Evolutionary conservation across 2,888 invertebrate species (phyloP).

Genomic region (Coleophora deauratella): DNA sequence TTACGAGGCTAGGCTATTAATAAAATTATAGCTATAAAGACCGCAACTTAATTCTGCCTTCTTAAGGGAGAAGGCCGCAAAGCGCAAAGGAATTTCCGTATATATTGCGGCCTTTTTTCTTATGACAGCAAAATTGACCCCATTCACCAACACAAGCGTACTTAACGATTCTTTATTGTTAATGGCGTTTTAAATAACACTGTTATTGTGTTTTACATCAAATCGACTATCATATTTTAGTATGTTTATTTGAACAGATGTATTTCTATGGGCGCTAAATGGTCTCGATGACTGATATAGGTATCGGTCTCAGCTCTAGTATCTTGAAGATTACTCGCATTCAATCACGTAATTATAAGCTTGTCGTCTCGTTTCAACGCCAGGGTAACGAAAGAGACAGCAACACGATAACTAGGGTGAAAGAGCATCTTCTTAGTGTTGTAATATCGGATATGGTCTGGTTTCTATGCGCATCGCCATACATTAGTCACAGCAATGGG

Average conservation of each 20-base stretch:
- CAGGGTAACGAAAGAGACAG: too few species aligned
- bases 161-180: neutral
- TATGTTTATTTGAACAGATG: slow-evolving; percentile 45
- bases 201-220: neutral
- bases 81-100: too few species aligned
- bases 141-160: neutral
- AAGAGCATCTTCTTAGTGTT: too few species aligned
- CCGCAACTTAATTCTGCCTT: too few species aligned
- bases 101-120: too few species aligned
- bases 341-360: too few species aligned
- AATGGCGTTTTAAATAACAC: slow-evolving; percentile 3
- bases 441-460: slow-evolving; percentile 27
- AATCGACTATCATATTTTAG: slow-evolving; percentile 28
- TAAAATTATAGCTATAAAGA: too few species aligned
- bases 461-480: slow-evolving; percentile 53
- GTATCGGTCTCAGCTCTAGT: neutral
- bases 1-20: too few species aligned
- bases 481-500: slow-evolving; percentile 48
- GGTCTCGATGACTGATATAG: slow-evolving; percentile 42
- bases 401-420: too few species aligned
- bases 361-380: too few species aligned
- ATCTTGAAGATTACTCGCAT: too few species aligned
- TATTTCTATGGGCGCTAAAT: slow-evolving; percentile 18
- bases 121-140: neutral
- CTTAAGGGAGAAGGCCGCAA: too few species aligned